Conservation (phyloP, 2,113 vertebrate species). For the Callorhinus ursinus region DNA sequence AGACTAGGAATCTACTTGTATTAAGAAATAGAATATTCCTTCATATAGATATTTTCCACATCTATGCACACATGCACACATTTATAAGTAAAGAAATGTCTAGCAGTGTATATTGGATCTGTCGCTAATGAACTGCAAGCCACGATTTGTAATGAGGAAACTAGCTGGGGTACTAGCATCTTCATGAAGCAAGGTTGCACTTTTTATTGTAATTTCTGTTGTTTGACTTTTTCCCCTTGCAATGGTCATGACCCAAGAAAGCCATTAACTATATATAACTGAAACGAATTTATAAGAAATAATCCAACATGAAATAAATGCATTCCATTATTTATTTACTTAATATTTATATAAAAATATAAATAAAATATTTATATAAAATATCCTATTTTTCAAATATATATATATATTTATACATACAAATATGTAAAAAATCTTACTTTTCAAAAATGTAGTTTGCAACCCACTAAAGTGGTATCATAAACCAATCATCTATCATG, state of each 20-base stretch:
- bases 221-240: background rate
- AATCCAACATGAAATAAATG: background rate
- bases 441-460: background rate
- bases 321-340: background rate
- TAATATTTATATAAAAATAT: background rate
- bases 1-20: background rate
- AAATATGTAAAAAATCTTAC: too few relatives aligned
- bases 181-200: fast-evolving
- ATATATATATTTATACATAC: too few relatives aligned
- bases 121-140: background rate
- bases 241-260: background rate
- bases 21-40: background rate
- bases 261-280: background rate
- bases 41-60: background rate
- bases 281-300: background rate
- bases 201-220: background rate
- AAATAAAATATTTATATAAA: too few relatives aligned
- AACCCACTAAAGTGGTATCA: background rate
- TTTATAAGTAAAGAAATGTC: background rate
- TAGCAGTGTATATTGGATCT: background rate
- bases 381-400: too few relatives aligned
- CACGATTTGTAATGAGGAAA: background rate
- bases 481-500: background rate
- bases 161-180: background rate
- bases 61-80: background rate